Evolutionary conservation across 1,140 invertebrate genomes (phyloP), one percentile per base, ranked within the genome.

Genomic region (Neodiprion virginianus): DNA sequence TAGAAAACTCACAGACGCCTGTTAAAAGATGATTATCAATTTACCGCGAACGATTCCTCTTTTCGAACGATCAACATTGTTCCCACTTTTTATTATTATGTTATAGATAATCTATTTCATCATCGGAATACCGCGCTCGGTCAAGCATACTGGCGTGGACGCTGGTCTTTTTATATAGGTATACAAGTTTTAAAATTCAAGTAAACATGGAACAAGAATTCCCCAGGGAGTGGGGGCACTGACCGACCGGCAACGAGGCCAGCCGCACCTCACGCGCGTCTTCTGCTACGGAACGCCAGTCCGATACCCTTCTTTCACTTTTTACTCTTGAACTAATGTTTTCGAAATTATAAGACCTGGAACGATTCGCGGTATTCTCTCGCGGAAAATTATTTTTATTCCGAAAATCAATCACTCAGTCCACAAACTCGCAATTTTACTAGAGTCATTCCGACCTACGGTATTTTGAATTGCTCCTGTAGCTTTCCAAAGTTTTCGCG

Each of bases 241-340:
- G 84, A 87, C 79, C 84, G 85, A 84, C 89, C 89, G 88, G 84
- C 83, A 85, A 86, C 83, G 84, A 88, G 85, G 85, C 85, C 84
- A 84, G 83, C 85, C 81, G 81, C 84, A 79, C 84, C 83, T 84
- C 83, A 83, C 80, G 74, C 78, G 87, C 84, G 86, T 87, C 86
- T 86, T 87, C 85, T 83, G 85, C 83, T 75, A 79, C 76, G 84
- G 82, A 81, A 84, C 48, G 67, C 74, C 75, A 47, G 8, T 50
- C 12, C 74, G 70, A 74, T 50, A 61, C 53, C 53, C 53, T 61
- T 61, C 53, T 61, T 61, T 61, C n/a, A 61, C 53, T 61, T 61
- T 61, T 17, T 61, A 61, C n/a, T 61, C 53, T n/a, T n/a, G 3
- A 61, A 14, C 67, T 21, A 7, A 21, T 7, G 21, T 69, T 69